Percentiles rank a stretch among this genome's conserved stretches.
Evolutionary conservation across 2,888 invertebrate genomes (phyloP).

Genomic region (Caenorhabditis sp.): DNA sequence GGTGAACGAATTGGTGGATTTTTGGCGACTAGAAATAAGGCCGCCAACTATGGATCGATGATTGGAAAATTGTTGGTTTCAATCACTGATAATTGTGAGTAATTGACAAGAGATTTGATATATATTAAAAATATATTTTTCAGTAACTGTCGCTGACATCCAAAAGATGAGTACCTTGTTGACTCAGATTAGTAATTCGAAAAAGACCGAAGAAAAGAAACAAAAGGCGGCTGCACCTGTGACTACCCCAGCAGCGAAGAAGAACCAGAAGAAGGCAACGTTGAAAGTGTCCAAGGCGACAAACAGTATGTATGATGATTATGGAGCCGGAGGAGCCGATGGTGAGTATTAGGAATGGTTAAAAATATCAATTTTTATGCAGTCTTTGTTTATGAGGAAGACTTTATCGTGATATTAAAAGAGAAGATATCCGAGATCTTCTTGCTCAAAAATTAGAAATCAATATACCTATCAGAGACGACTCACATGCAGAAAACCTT

Average conservation of each 20-base stretch:
- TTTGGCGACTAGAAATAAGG: constrained; percentile 46
- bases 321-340: constrained; percentile 18
- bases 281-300: constrained; percentile 42
- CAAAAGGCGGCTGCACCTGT: constrained; percentile 11
- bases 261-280: constrained; percentile 39
- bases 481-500: no score
- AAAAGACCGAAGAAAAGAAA: constrained; percentile 56
- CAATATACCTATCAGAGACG: no score
- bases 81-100: constrained; percentile 51
- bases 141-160: constrained; percentile 52
- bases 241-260: constrained; percentile 12
- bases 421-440: no score
- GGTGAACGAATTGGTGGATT: constrained; percentile 54
- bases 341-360: no score
- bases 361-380: no score
- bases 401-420: neutral
- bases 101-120: constrained; percentile 7
- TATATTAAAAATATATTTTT: constrained; percentile 12
- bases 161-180: constrained; percentile 60
- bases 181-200: constrained; percentile 50
- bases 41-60: constrained; percentile 53
- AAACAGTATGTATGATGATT: constrained; percentile 47
- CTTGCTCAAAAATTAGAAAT: no score
- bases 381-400: no score
- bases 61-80: constrained; percentile 44